Conservation (phyloP, 2,888 invertebrate species). For the Holacanthella duospinosa region DNA sequence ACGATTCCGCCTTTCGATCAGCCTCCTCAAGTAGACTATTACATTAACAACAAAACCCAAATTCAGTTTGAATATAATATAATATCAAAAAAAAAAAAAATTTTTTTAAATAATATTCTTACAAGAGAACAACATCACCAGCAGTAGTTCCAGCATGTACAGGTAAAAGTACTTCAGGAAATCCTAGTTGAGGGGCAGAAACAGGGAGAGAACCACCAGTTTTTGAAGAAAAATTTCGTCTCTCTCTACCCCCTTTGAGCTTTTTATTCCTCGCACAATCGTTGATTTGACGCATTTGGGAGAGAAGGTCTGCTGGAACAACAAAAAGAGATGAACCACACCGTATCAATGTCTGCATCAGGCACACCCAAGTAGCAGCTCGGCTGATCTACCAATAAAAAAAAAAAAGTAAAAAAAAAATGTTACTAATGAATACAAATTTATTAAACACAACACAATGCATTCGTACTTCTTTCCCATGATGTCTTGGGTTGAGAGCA, state of each 20-base stretch:
- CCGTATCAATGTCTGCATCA: constrained; percentile 71
- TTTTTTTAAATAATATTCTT: constrained; percentile 20
- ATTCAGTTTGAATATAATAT: background rate
- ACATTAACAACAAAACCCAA: no score
- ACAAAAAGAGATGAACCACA: constrained; percentile 67
- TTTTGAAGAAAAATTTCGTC: constrained; percentile 22
- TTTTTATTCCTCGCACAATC: constrained; percentile 43
- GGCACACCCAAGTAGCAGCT: constrained; percentile 59
- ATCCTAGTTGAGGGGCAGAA: constrained; percentile 42
- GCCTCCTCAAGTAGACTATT: constrained; percentile 36
- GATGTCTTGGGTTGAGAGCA: constrained; percentile 29
- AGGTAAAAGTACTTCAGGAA: constrained; percentile 41
- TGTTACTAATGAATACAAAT: background rate
- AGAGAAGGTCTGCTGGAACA: constrained; percentile 60
- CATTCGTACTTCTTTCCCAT: constrained; percentile 32
- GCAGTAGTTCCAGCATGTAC: constrained; percentile 44
- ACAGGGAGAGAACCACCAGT: constrained; percentile 38
- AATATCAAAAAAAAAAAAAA: no score
- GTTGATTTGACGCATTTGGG: constrained; percentile 50
- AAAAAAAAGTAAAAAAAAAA: background rate
- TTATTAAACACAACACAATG: background rate
- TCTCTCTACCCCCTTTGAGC: constrained; percentile 18
- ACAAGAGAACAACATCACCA: constrained; percentile 46
- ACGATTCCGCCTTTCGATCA: constrained; percentile 35
- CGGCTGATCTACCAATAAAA: constrained; percentile 40